A percentile compares a stretch with the other conserved stretches of the same genome.
Evolutionary conservation across 2,113 vertebrate genomes (phyloP).

Genomic region (Pipa parva): DNA sequence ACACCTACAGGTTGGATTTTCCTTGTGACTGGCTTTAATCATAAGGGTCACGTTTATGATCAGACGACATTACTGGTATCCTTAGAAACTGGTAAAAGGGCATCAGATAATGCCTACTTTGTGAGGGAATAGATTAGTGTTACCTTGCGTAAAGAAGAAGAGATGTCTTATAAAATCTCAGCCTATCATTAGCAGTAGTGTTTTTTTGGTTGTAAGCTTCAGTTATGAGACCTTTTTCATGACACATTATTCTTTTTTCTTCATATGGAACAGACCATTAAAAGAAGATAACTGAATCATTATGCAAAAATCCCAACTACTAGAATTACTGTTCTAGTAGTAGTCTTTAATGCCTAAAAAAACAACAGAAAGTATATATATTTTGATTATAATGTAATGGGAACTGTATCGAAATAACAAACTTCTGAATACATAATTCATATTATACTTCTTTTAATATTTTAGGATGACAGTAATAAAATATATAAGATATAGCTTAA

Average conservation of each 20-base stretch:
- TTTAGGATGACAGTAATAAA: too few species aligned
- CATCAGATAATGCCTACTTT: slow-evolving; percentile 35
- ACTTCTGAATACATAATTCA: too few species aligned
- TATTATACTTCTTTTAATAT: too few species aligned
- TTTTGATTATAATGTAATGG: too few species aligned
- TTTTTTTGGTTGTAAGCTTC: neutral
- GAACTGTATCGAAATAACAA: too few species aligned
- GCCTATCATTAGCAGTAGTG: neutral
- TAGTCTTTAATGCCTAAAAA: too few species aligned
- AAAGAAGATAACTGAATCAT: slow-evolving; percentile 17
- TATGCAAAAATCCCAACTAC: too few species aligned
- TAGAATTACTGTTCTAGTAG: too few species aligned
- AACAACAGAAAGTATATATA: too few species aligned
- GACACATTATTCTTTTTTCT: slow-evolving; percentile 28
- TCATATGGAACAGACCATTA: slow-evolving; percentile 26
- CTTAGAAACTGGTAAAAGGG: slow-evolving; percentile 42
- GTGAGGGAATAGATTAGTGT: slow-evolving; percentile 1
- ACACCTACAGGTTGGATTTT: neutral
- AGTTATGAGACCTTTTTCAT: neutral
- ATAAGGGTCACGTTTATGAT: slow-evolving; percentile 44
- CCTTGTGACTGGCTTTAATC: slow-evolving; percentile 39
- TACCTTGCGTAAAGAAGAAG: neutral
- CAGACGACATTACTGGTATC: slow-evolving; percentile 43
- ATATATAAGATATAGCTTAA: too few species aligned
- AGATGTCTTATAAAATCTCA: neutral